Percentiles rank a stretch among this genome's conserved stretches.
Evolutionary conservation across 2,888 invertebrate species (phyloP).

Genomic region (Melanargia galathea): DNA sequence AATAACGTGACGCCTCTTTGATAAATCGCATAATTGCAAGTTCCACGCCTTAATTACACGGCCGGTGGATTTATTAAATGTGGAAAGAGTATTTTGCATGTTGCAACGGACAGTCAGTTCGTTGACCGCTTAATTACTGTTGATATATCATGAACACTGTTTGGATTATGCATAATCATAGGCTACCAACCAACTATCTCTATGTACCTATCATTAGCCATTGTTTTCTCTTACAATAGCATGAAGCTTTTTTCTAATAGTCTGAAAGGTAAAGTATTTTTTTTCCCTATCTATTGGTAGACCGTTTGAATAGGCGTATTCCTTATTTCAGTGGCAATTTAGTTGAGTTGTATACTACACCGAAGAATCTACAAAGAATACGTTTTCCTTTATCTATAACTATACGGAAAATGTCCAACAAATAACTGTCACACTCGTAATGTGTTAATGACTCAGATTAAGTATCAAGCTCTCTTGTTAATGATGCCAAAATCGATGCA

Average conservation of each 20-base stretch:
- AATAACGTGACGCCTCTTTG: conserved; percentile 18
- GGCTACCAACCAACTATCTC: not conserved
- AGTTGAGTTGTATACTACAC: too few species aligned
- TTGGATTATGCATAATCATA: not conserved
- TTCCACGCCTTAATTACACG: conserved; percentile 24
- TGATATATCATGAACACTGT: not conserved
- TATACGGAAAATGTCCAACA: too few species aligned
- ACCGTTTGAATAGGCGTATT: not conserved
- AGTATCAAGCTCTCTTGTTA: too few species aligned
- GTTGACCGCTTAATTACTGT: conserved; percentile 3
- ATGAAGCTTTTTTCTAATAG: too few species aligned
- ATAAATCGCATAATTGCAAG: conserved; percentile 17
- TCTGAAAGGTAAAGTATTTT: too few species aligned
- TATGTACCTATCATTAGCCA: not conserved
- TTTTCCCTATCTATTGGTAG: too few species aligned
- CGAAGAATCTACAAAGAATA: too few species aligned
- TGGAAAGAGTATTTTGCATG: conserved; percentile 30
- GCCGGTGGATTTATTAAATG: conserved; percentile 25
- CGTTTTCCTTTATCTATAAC: too few species aligned
- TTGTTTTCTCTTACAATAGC: conserved; percentile 10
- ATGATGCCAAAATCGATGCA: too few species aligned
- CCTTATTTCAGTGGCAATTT: too few species aligned
- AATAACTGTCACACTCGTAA: too few species aligned
- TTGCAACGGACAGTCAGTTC: conserved; percentile 3
- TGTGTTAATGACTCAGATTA: too few species aligned